These are phyloP conservation scores for Drosophila paramelanica DNA, from an alignment of 2,888 invertebrate species.

Conservation along the genomic window DNA sequence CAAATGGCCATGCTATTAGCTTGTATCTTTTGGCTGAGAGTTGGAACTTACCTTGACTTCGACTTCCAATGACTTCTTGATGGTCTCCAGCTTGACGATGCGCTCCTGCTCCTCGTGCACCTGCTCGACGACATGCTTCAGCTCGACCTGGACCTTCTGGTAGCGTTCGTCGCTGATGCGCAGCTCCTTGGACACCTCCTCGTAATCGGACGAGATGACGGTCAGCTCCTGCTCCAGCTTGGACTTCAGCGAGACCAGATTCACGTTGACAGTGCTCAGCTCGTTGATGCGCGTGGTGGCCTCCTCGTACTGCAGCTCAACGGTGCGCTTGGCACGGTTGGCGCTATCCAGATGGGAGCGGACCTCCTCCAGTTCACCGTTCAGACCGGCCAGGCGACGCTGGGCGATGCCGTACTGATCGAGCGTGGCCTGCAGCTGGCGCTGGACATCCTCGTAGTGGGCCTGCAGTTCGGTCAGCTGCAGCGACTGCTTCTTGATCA, in stretches of 20 bases:
- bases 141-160: conserved; percentile 96
- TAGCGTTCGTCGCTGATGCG: conserved; percentile 97
- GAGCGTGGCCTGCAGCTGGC: conserved; percentile 97
- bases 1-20: neutral
- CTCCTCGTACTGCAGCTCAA: conserved; percentile 96
- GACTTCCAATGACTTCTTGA: conserved; percentile 98
- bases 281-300: conserved; percentile 96
- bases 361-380: conserved; percentile 98
- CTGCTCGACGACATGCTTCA: conserved; percentile 97
- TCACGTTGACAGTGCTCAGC: conserved; percentile 97
- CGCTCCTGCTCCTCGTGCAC: conserved; percentile 98
- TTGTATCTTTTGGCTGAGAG: neutral
- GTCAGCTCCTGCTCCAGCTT: conserved; percentile 97
- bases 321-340: conserved; percentile 95
- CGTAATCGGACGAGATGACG: conserved; percentile 97
- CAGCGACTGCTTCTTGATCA: conserved; percentile 98
- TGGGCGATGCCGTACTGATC: conserved; percentile 96
- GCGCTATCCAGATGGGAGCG: conserved; percentile 96
- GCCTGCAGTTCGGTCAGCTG: conserved; percentile 96
- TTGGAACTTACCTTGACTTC: conserved; percentile 92
- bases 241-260: conserved; percentile 96
- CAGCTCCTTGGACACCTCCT: conserved; percentile 98
- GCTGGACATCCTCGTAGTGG: conserved; percentile 98
- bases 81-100: conserved; percentile 97
- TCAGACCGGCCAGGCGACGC: conserved; percentile 95